phyloP scores from a whole-genome alignment of 2,888 invertebrate genomes.

The Odontocerum albicorne region DNA sequence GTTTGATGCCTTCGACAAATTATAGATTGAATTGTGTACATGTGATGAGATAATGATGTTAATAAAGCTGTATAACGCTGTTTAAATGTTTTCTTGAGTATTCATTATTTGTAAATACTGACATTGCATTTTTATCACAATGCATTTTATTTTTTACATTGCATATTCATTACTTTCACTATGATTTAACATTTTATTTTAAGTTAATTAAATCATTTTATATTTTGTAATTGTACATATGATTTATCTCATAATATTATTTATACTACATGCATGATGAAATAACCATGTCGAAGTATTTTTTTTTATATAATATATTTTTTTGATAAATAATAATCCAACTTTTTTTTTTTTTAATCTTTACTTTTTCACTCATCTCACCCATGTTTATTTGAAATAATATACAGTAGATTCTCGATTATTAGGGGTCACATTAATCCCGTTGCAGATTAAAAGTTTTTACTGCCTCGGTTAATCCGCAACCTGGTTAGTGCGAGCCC shows the following conservation, averaged over 20 bases:
- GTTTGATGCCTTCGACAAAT: slow-evolving; percentile 17
- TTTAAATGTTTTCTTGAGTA: slow-evolving; percentile 27
- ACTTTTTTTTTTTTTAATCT: slow-evolving; percentile 7
- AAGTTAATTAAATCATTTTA: slow-evolving; percentile 3
- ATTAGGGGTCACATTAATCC: no score
- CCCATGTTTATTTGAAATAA: no score
- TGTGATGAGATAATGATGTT: slow-evolving; percentile 30
- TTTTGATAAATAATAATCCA: slow-evolving; percentile 12
- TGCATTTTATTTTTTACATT: slow-evolving; percentile 20
- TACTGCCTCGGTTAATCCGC: no score
- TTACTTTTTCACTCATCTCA: slow-evolving; percentile 1
- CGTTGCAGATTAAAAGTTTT: no score
- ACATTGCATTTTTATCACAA: slow-evolving; percentile 15
- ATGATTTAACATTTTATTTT: slow-evolving; percentile 18
- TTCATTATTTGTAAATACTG: slow-evolving; percentile 20
- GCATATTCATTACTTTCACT: slow-evolving; percentile 2
- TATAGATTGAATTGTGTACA: slow-evolving; percentile 34
- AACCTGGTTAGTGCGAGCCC: no score
- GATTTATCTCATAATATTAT: slow-evolving; percentile 9
- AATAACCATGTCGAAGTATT: slow-evolving; percentile 14
- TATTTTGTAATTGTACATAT: slow-evolving; percentile 14
- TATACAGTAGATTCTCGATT: no score
- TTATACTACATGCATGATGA: slow-evolving; percentile 13
- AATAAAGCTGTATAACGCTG: slow-evolving; percentile 32
- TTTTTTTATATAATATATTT: slow-evolving; percentile 8